A percentile compares a stretch with the other conserved stretches of the same genome.
Conservation (phyloP, 30 jellyfish, hydroid and myxozoan genomes). For the Aurelia aurita region DNA sequence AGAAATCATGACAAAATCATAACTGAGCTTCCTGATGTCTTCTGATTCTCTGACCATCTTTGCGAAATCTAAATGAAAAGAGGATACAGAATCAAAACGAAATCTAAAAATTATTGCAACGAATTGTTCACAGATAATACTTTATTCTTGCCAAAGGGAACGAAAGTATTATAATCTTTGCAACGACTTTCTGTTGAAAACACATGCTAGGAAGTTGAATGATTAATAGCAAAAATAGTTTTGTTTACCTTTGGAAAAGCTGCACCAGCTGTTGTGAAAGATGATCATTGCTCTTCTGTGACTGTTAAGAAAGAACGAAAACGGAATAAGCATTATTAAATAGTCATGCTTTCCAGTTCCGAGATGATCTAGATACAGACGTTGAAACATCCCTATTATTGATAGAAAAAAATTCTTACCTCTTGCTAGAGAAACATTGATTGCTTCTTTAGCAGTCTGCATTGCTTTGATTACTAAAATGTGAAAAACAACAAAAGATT, state of each 20-base stretch:
- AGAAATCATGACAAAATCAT: conserved; percentile 83
- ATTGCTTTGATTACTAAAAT: conserved; percentile 73
- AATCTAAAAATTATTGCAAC: too few species aligned
- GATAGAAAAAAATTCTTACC: conserved; percentile 20
- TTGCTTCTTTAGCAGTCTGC: conserved; percentile 79
- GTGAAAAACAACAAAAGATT: neutral
- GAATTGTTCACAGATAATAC: too few species aligned
- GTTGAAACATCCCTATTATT: too few species aligned
- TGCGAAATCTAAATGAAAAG: conserved; percentile 60
- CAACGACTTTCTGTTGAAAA: too few species aligned
- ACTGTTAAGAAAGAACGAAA: conserved; percentile 18
- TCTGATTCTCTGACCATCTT: conserved; percentile 71
- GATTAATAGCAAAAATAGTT: too few species aligned
- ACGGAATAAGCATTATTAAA: too few species aligned
- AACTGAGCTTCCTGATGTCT: conserved; percentile 52
- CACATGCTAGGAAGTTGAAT: too few species aligned
- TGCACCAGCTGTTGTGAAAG: conserved; percentile 92
- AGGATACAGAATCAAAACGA: too few species aligned
- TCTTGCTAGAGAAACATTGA: conserved; percentile 80
- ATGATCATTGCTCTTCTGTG: conserved; percentile 88
- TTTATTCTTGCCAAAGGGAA: too few species aligned
- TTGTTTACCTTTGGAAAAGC: conserved; percentile 75
- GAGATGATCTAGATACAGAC: too few species aligned
- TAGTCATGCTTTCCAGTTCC: too few species aligned
- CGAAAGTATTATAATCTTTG: too few species aligned